A percentile compares a stretch with the other conserved stretches of the same genome.
Conservation (phyloP, 2,797 vertebrate genomes). For the Tarsius wallacei region DNA sequence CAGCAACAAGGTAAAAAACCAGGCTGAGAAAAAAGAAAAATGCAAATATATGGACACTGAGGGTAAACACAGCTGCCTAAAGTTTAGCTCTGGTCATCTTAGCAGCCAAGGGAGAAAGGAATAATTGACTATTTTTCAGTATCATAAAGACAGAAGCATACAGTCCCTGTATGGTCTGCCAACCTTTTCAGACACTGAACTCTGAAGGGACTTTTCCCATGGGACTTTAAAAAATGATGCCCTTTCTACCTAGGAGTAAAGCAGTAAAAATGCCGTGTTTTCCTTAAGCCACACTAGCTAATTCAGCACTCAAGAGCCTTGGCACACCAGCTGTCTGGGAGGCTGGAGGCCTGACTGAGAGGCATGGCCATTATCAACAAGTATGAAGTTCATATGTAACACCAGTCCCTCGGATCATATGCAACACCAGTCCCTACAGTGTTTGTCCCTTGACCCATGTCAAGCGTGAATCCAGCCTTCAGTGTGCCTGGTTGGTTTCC, state of each 20-base stretch:
- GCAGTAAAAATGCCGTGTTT: not conserved
- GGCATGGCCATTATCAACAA: not conserved
- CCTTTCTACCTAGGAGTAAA: not conserved
- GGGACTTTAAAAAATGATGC: not conserved
- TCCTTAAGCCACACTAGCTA: not conserved
- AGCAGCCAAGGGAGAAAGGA: not conserved
- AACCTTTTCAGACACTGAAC: not conserved
- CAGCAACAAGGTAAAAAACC: not conserved
- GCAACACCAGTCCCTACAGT: too few species aligned
- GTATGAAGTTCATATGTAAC: not conserved
- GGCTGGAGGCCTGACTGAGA: not conserved
- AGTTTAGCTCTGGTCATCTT: not conserved
- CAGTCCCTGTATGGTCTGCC: accelerated
- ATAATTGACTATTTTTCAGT: not conserved
- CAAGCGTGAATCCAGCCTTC: too few species aligned
- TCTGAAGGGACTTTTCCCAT: not conserved
- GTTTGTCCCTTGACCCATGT: too few species aligned
- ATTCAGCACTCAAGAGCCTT: not conserved
- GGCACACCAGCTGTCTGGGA: not conserved
- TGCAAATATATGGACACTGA: not conserved
- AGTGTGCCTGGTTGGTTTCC: too few species aligned
- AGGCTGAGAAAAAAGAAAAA: not conserved
- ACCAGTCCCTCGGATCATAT: not conserved
- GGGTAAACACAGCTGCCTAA: not conserved
- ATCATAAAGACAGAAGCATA: not conserved